A percentile compares a stretch with the other conserved stretches of the same genome.
These are phyloP conservation scores for Tenualosa ilisha DNA, from an alignment of 2,797 vertebrate genomes.

Conservation along the genomic window DNA sequence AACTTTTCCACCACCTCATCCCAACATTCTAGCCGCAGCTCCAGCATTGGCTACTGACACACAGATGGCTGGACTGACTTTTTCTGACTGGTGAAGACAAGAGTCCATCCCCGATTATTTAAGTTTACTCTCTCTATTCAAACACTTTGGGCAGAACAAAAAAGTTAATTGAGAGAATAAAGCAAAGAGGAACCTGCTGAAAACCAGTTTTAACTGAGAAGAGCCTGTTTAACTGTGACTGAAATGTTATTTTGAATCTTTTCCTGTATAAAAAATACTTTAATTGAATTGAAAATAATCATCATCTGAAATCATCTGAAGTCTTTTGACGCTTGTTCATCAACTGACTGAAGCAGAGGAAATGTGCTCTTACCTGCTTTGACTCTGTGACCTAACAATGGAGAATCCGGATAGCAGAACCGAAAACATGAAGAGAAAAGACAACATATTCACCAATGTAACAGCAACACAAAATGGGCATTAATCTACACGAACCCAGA, in stretches of 20 bases:
- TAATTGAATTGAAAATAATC: not conserved
- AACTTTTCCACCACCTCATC: slow-evolving; percentile 53
- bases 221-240: no score
- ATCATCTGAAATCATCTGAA: not conserved
- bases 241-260: no score
- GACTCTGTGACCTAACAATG: not conserved
- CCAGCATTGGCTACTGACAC: not conserved
- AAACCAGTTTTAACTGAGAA: no score
- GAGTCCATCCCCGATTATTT: not conserved
- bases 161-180: no score
- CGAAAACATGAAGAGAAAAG: slow-evolving; percentile 39
- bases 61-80: not conserved
- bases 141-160: not conserved
- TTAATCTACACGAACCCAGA: slow-evolving; percentile 50
- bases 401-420: slow-evolving; percentile 36
- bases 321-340: not conserved
- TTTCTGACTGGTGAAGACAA: not conserved
- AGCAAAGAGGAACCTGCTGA: no score
- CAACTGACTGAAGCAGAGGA: not conserved
- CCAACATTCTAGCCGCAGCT: slow-evolving; percentile 48
- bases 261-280: no score
- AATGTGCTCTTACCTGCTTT: not conserved
- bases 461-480: slow-evolving; percentile 20
- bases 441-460: not conserved
- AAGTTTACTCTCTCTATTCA: not conserved